phyloP scores from a whole-genome alignment of 37 sponge, comb jelly and placozoan genomes.

The Diacarnus erythraeanus region DNA sequence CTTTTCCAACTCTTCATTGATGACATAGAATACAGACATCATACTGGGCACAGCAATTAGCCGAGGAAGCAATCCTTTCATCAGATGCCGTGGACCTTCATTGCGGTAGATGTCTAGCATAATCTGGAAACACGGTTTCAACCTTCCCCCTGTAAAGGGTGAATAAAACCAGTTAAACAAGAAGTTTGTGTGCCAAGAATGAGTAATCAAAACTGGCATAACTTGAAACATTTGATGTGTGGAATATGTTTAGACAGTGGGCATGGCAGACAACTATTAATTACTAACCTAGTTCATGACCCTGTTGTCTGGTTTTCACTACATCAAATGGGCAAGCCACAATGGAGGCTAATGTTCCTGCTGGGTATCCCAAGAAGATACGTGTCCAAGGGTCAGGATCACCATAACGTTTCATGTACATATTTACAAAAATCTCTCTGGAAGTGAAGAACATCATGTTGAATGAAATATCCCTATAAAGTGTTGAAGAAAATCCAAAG shows the following conservation, averaged over 20 bases:
- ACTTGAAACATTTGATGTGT: too few species aligned
- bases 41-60: conserved; percentile 73
- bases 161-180: neutral
- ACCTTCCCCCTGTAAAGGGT: conserved; percentile 5
- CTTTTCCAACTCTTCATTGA: conserved; percentile 69
- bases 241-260: neutral
- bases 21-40: conserved; percentile 75
- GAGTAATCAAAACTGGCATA: too few species aligned
- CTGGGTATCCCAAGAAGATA: conserved; percentile 42
- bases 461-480: conserved; percentile 83
- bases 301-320: conserved; percentile 82
- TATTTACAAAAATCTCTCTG: conserved; percentile 39
- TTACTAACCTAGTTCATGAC: conserved; percentile 52
- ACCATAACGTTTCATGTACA: conserved; percentile 16
- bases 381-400: conserved; percentile 26
- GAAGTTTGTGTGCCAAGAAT: neutral
- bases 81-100: conserved; percentile 67
- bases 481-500: conserved; percentile 55
- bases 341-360: conserved; percentile 60
- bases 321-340: conserved; percentile 84
- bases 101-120: conserved; percentile 39
- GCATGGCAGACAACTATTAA: neutral
- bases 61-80: conserved; percentile 78
- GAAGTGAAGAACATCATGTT: conserved; percentile 70
- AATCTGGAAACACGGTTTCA: neutral